phyloP scores from a whole-genome alignment of 2,888 invertebrate species.

The Schizotus pectinicornis region DNA sequence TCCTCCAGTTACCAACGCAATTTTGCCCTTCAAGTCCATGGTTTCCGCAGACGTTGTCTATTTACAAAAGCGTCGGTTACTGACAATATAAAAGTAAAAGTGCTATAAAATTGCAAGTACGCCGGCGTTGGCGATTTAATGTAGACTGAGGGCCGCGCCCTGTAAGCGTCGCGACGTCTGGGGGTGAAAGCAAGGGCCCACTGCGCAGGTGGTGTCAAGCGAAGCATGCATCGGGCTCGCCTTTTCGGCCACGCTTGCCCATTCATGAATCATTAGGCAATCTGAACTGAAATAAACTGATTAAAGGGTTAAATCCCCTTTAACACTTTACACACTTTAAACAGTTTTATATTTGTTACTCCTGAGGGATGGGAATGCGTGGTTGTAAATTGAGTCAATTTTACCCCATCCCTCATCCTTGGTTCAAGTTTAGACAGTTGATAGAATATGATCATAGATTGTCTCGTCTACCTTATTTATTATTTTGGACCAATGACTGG shows the following conservation, averaged over 20 bases:
- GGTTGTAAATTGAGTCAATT: too few species aligned
- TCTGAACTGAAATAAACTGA: too few species aligned
- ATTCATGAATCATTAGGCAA: slow-evolving; percentile 18
- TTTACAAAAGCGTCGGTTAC: slow-evolving; percentile 9
- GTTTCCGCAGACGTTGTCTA: slow-evolving; percentile 5
- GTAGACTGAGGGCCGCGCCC: slow-evolving; percentile 36
- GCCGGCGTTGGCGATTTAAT: slow-evolving; percentile 9
- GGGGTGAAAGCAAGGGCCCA: slow-evolving; percentile 19
- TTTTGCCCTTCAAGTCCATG: slow-evolving; percentile 78
- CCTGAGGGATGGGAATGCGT: too few species aligned
- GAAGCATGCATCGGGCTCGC: neutral
- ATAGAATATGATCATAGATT: too few species aligned
- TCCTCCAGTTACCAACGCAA: slow-evolving; percentile 75
- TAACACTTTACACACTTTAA: too few species aligned
- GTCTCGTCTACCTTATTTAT: neutral
- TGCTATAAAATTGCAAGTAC: slow-evolving; percentile 7
- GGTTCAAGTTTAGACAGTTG: too few species aligned
- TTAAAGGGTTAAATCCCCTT: too few species aligned
- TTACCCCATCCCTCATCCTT: too few species aligned
- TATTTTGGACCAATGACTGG: slow-evolving; percentile 3
- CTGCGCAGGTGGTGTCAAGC: slow-evolving; percentile 22
- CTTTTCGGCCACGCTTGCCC: neutral
- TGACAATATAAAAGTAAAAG: slow-evolving; percentile 5
- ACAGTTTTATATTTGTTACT: too few species aligned
- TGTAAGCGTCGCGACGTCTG: slow-evolving; percentile 39